Base-by-base conservation (phyloP, 2,888 invertebrate genomes). In the Colostygia pectinataria region DNA sequence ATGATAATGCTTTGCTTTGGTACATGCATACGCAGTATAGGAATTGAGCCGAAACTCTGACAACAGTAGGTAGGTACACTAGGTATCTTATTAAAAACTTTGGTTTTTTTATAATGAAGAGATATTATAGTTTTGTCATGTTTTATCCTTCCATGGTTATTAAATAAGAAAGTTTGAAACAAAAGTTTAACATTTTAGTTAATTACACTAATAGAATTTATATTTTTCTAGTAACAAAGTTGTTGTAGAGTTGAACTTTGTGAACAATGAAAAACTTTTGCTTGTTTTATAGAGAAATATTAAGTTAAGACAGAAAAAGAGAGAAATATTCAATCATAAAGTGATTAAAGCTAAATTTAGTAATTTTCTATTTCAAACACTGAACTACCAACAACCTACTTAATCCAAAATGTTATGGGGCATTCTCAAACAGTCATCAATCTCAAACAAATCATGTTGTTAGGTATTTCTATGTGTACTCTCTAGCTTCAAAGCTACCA, bases 1-100 rank as follows among this genome's bases (percentile, higher is more conserved):
- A 76, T 77, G 77, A 52, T 68, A 67, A 48, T 53, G 57, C 44
- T 57, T 66, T 62, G 57, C 59, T 55, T 28, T 18, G 32, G 24
- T 9, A 13, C 4, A 12, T n/a, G n/a, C n/a, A n/a, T n/a, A n/a
- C n/a, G n/a, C n/a, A n/a, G n/a, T n/a, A n/a, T n/a, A n/a, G n/a
- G n/a, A n/a, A n/a, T n/a, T n/a, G n/a, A n/a, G n/a, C n/a, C n/a
- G n/a, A n/a, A n/a, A n/a, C n/a, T n/a, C n/a, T n/a, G n/a, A n/a
- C 25, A 12, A 12, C 27, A n/a, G n/a, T n/a, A n/a, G n/a, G n/a
- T n/a, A n/a, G n/a, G n/a, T n/a, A n/a, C n/a, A 4, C 4, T n/a
- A 2, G 28, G 18, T 29, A 39, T 10, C 15, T 9, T 12, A 0
- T 24, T 4, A 1, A n/a, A n/a, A n/a, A n/a, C n/a, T n/a, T n/a